Evolutionary conservation across 2,797 vertebrate genomes (phyloP), one percentile per base, ranked within the genome.

Genomic region (Enteromius unitaeniatus): DNA sequence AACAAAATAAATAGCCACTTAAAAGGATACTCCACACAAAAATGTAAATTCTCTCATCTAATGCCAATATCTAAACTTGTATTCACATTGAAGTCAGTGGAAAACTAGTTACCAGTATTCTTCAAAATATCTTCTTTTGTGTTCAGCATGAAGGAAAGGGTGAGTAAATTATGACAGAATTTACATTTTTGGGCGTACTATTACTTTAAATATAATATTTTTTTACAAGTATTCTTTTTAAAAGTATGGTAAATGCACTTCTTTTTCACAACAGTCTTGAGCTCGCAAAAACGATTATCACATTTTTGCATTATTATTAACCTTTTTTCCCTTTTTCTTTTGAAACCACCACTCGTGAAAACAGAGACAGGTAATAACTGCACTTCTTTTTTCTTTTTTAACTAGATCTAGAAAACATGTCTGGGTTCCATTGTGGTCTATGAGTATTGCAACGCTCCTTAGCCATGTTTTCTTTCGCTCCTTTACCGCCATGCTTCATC

Each of bases 291-390:
- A 31, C 17, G 15, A 13, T 65, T 74, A 26, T 15, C 58, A 15
- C 10, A 77, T 84, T 45, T 77, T 73, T 40, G 49, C 17, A 0
- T 76, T 51, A 72, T 84, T 85, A 51, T 88, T 91, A 84, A 91
- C 85, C 83, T 58, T 87, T 77, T 80, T 83, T 81, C 86, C 85
- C 88, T 82, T 89, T 90, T 88, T 87, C 82, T 87, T 93, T 91
- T 91, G 89, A 87, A 85, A 83, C 79, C 90, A 93, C 92, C 93
- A 91, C 88, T 45, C 84, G 45, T 94, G 92, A 94, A 89, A 85
- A 91, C 94, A 98, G 97, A 95, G 97, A 98, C 95, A 98, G 97
- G 97, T 98, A 95, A 95, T 90, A 77, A 78, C 77, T 88, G 79
- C 87, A 79, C 84, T 80, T 40, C 37, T 85, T 87, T 84, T 70